phyloP scores from a whole-genome alignment of 2,797 vertebrate species.

The Apogon hyalosoma region DNA sequence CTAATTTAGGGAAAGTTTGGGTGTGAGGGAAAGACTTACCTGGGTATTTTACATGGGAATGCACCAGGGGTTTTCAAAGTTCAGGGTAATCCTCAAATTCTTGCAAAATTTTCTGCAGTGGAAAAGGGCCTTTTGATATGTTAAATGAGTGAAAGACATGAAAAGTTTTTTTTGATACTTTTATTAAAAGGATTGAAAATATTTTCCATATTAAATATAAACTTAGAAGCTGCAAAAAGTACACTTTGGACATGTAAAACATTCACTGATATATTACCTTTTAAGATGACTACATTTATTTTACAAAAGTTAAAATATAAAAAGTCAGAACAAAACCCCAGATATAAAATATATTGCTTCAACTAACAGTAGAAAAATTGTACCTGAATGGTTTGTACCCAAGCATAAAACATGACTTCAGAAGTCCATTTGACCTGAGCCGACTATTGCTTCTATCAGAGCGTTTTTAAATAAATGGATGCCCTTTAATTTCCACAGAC shows the following conservation, averaged over 20 bases:
- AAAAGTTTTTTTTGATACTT: constrained; percentile 19
- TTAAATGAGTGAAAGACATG: background rate
- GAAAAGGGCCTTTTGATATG: too few relatives aligned
- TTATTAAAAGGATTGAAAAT: constrained; percentile 58
- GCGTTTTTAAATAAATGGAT: background rate
- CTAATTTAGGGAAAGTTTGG: too few relatives aligned
- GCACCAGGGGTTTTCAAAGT: too few relatives aligned
- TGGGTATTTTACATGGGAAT: too few relatives aligned
- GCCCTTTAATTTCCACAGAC: background rate
- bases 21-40: too few relatives aligned
- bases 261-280: constrained; percentile 45
- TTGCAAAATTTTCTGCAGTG: too few relatives aligned
- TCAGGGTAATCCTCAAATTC: too few relatives aligned
- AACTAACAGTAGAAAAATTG: constrained; percentile 33
- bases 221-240: constrained; percentile 37
- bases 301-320: constrained; percentile 38
- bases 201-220: constrained; percentile 54
- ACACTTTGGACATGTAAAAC: constrained; percentile 26
- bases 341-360: constrained; percentile 25
- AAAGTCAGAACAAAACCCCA: constrained; percentile 9
- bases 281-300: constrained; percentile 22
- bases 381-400: constrained; percentile 8
- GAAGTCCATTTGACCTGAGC: background rate
- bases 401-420: background rate
- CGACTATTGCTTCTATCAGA: background rate